These are phyloP conservation scores for Argya squamiceps DNA, from an alignment of 2,797 vertebrate genomes.

Conservation along the genomic window DNA sequence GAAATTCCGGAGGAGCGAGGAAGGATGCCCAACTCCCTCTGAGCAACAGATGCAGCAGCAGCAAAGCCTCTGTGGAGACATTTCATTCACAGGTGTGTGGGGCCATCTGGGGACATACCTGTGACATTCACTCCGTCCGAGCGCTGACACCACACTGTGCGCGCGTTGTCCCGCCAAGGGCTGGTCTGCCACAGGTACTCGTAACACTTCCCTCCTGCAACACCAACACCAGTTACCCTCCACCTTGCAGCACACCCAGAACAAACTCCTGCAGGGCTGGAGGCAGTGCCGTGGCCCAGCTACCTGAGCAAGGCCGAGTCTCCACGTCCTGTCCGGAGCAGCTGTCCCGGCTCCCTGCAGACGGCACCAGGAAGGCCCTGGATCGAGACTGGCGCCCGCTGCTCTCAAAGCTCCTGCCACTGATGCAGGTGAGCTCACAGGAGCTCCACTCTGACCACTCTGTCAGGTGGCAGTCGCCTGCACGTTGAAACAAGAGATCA, in stretches of 20 bases:
- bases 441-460: constrained; percentile 95
- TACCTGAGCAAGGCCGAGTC: constrained; percentile 93
- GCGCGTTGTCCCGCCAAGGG: constrained; percentile 89
- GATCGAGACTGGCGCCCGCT: constrained; percentile 89
- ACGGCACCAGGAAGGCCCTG: constrained; percentile 86
- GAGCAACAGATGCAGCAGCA: background rate
- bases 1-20: background rate
- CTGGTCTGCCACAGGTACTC: constrained; percentile 91
- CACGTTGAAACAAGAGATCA: background rate
- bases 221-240: background rate
- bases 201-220: constrained; percentile 91
- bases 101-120: constrained; percentile 75
- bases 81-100: fast-evolving
- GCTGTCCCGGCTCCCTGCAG: constrained; percentile 85
- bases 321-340: constrained; percentile 90
- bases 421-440: constrained; percentile 92
- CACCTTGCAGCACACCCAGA: background rate
- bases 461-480: constrained; percentile 94
- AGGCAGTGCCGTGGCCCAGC: background rate
- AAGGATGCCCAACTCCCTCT: background rate
- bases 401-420: constrained; percentile 92
- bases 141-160: constrained; percentile 94
- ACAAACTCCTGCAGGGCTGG: background rate
- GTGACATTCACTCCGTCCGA: constrained; percentile 96
- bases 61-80: background rate